Base-by-base conservation (phyloP, 2,113 vertebrate genomes). In the Mohoua ochrocephala region DNA sequence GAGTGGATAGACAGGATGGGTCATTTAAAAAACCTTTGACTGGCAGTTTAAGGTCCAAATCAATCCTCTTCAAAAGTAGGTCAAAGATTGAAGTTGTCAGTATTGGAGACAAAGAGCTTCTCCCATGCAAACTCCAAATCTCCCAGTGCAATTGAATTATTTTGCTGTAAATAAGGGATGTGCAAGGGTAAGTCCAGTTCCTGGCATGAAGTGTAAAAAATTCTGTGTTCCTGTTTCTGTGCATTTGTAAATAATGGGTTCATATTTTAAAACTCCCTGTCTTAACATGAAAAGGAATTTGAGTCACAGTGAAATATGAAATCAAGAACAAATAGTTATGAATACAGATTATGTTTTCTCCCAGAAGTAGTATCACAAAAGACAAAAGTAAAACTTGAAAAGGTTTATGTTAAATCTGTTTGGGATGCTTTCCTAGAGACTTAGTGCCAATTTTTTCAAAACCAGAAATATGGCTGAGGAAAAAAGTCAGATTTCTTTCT, bases 21-120 rank as follows among this genome's bases (percentile, higher is more conserved):
- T 90, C 17, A 2, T 93, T 91, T 93, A 71, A 87, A 96, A 85
- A 93, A 21, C 44, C 79, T 83, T 67, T 85, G 90, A 88, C 63
- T 63, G 84, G 57, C 81, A 87, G 71, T 87, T 94, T 73, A 60
- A 95, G 61, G 68, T 83, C 59, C 56, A 61, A 84, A 84, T 91
- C 93, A 91, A 59, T 85, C 78, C 63, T 68, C 52, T 92, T 91
- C 76, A 93, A 83, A 91, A 90, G 64, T 5, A 68, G 81, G 78
- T 93, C 79, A 93, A 54, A 94, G 77, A 96, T 64, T 93, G 85
- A 86, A 86, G 85, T 44, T 6, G 19, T 70, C 92, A 81, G 45
- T 41, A 2, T 4, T 80, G 71, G 69, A 93, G 68, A 78, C 3
- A 5, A 87, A 92, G 77, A 83, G 22, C 18, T 87, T 87, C 50